Evolutionary conservation across 2,797 vertebrate genomes (phyloP), one percentile per base, ranked within the genome.

Genomic region (Peromyscus eremicus): DNA sequence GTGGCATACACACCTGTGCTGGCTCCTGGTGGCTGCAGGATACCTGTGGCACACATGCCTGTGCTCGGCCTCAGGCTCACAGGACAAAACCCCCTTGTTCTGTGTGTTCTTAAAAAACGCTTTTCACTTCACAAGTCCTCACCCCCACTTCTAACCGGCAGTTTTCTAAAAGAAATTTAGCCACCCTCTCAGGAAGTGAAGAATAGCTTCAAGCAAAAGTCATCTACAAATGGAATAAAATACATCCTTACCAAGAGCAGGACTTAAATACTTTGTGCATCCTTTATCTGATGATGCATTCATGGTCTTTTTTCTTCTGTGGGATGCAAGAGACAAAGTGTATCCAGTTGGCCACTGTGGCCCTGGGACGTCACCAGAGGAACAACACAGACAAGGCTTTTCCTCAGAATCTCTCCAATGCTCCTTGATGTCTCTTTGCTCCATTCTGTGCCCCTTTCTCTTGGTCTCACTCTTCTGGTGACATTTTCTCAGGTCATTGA

Each of bases 171-270:
- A 76, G 79, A 95, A 93, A 88, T 49, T 94, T 88, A 85, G 81
- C 37, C 94, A 85, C 43, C 27, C 87, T 75, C n/a, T 91, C 76
- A 66, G 82, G 52, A 94, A 84, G 52, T 85, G 77, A 75, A 97
- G 94, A 91, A 90, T 6, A 96, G 43, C 71, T 96, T 97, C 71
- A 82, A 86, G 70, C 82, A 95, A 82, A 96, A 92, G 43, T 82
- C 34, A 88, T 86, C 73, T 96, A 92, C 96, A 94, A 93, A 93
- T 94, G 92, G 34, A 87, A 49, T 37, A 14, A 88, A 89, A 55
- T 9, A 64, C 46, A 94, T 27, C 49, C 73, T 90, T 16, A 81
- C 29, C 37, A 71, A 96, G 73, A 92, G 46, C 29, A 77, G 92
- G 86, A 82, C 85, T 76, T 68, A 89, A 92, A 95, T 73, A 37